These are phyloP conservation scores for Psittacula derbiana DNA, from an alignment of 2,797 vertebrate species.

Conservation along the genomic window DNA sequence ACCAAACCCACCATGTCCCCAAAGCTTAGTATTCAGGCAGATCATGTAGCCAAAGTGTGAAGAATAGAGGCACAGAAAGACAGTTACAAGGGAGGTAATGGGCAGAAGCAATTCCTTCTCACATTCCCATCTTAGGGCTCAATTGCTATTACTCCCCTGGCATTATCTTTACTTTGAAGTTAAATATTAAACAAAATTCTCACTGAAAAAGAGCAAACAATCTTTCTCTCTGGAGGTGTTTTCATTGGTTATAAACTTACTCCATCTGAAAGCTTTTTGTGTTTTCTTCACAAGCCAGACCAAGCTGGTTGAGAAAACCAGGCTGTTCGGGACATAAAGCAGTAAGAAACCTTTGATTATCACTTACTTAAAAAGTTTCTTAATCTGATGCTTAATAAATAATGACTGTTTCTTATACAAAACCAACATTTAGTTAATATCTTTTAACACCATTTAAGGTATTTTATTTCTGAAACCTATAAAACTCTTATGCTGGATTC, in stretches of 20 bases:
- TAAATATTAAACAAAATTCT: not conserved
- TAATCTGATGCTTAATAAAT: not conserved
- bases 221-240: not conserved
- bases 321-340: not conserved
- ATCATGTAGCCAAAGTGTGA: not conserved
- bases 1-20: not conserved
- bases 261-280: not conserved
- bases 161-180: not conserved
- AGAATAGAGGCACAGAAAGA: not conserved
- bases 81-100: fast-evolving
- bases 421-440: not conserved
- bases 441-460: not conserved
- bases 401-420: not conserved
- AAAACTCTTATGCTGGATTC: not conserved
- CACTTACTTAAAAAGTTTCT: not conserved
- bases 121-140: not conserved
- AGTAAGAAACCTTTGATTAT: not conserved
- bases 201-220: not conserved
- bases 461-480: not conserved
- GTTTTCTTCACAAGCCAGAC: not conserved
- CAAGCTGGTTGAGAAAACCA: not conserved
- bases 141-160: not conserved
- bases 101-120: not conserved
- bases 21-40: not conserved
- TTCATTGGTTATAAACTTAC: not conserved